These are phyloP conservation scores for Cataglyphis livida DNA, from an alignment of 2,888 invertebrate species.

Conservation along the genomic window DNA sequence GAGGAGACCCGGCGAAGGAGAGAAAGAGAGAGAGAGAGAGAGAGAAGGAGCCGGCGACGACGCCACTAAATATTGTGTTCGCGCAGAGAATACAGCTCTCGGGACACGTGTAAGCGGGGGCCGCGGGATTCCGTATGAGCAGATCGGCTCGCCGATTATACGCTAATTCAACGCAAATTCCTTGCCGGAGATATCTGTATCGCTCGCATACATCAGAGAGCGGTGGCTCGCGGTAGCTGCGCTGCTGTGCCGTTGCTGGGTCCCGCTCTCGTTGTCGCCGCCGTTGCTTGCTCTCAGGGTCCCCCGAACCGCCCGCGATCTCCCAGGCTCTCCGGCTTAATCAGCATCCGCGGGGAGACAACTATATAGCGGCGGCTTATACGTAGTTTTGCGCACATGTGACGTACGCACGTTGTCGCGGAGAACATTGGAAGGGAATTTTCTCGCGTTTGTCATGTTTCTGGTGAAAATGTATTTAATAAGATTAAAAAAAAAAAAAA, in stretches of 20 bases:
- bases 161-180: conserved; percentile 86
- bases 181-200: conserved; percentile 84
- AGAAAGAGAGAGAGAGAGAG: conserved; percentile 45
- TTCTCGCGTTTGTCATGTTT: neutral
- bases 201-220: conserved; percentile 83
- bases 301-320: conserved; percentile 51
- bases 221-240: conserved; percentile 71
- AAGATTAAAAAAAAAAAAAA: neutral
- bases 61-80: conserved; percentile 85
- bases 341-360: conserved; percentile 76
- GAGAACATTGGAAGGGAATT: conserved; percentile 35
- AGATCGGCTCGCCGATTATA: conserved; percentile 85
- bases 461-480: neutral
- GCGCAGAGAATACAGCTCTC: conserved; percentile 84
- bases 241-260: conserved; percentile 57
- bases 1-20: neutral
- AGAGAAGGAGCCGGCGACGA: conserved; percentile 62
- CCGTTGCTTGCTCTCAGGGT: conserved; percentile 37
- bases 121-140: conserved; percentile 84
- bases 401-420: conserved; percentile 56
- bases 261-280: conserved; percentile 45
- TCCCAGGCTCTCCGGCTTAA: conserved; percentile 70
- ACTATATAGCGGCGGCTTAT: conserved; percentile 72
- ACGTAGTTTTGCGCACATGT: conserved; percentile 72
- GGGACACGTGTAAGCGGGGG: conserved; percentile 85